phyloP scores from a whole-genome alignment of 2,888 invertebrate genomes.

The Geotrupes spiniger region DNA sequence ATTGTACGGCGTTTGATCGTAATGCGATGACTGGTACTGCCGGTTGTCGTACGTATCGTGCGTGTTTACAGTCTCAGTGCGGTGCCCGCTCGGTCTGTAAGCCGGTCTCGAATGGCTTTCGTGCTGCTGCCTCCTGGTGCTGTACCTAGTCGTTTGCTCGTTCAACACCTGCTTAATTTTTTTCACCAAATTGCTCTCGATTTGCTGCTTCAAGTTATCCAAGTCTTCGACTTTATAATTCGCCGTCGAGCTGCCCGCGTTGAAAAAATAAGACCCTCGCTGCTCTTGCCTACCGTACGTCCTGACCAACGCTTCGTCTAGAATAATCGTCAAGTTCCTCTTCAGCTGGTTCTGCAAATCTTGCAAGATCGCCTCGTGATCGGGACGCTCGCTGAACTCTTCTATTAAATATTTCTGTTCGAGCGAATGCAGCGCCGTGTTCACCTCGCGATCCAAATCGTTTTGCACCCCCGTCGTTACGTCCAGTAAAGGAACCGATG shows the following conservation, averaged over 20 bases:
- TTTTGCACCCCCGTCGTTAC: constrained; percentile 42
- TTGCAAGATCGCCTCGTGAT: constrained; percentile 37
- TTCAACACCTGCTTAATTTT: constrained; percentile 31
- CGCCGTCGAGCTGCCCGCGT: constrained; percentile 32
- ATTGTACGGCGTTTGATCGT: too few species aligned
- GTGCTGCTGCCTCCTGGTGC: constrained; percentile 5
- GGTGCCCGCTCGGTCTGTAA: constrained; percentile 4
- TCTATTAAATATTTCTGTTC: constrained; percentile 32
- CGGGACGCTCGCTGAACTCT: constrained; percentile 16
- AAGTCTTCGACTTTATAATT: constrained; percentile 43
- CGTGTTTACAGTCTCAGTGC: too few species aligned
- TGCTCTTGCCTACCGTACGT: constrained; percentile 42
- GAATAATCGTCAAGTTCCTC: constrained; percentile 38
- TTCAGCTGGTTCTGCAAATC: constrained; percentile 39
- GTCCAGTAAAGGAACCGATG: constrained; percentile 34
- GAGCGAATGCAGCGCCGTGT: constrained; percentile 35
- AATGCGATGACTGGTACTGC: too few species aligned
- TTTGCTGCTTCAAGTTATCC: constrained; percentile 39
- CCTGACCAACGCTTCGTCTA: constrained; percentile 40
- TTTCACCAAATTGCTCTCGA: constrained; percentile 41
- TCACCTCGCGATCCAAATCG: constrained; percentile 37
- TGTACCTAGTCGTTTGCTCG: constrained; percentile 25
- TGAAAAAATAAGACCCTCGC: constrained; percentile 38
- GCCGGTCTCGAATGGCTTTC: too few species aligned
- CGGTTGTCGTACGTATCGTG: too few species aligned